These are phyloP conservation scores for Drosophila macrospina DNA, from an alignment of 2,888 invertebrate species.

Conservation along the genomic window DNA sequence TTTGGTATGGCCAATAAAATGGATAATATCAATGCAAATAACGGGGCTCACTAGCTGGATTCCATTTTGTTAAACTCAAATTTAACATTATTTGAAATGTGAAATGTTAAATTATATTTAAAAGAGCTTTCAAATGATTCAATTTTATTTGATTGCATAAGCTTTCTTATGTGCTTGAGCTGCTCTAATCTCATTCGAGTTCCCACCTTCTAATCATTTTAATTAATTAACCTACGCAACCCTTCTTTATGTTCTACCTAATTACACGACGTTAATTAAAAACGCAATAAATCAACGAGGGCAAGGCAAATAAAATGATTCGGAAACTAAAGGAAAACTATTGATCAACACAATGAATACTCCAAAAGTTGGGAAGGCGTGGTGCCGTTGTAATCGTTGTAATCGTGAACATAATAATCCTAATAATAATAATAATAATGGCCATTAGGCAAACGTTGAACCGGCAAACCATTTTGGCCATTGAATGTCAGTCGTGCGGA, in stretches of 20 bases:
- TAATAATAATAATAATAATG: conserved; percentile 77
- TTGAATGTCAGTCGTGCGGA: conserved; percentile 76
- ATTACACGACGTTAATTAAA: conserved; percentile 52
- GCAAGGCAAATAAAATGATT: conserved; percentile 35
- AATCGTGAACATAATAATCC: conserved; percentile 64
- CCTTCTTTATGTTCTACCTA: conserved; percentile 3
- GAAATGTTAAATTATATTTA: too few relatives aligned
- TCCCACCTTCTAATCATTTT: neutral
- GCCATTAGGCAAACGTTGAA: conserved; percentile 74
- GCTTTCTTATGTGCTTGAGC: too few relatives aligned
- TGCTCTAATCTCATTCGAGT: neutral
- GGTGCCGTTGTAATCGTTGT: too few relatives aligned
- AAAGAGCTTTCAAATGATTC: too few relatives aligned
- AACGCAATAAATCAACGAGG: conserved; percentile 70
- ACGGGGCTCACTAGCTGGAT: neutral
- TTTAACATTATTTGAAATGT: too few relatives aligned
- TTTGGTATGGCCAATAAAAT: conserved; percentile 11
- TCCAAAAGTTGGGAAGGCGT: conserved; percentile 31
- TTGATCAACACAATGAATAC: conserved; percentile 19
- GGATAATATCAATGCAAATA: conserved; percentile 16
- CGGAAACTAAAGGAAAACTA: conserved; percentile 37
- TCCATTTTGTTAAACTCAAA: neutral
- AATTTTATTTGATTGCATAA: too few relatives aligned
- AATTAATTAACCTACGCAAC: conserved; percentile 32
- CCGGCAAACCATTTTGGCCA: conserved; percentile 69